Evolutionary conservation across 2,888 invertebrate genomes (phyloP), one percentile per base, ranked within the genome.

Genomic region (Caradrina kadenii): DNA sequence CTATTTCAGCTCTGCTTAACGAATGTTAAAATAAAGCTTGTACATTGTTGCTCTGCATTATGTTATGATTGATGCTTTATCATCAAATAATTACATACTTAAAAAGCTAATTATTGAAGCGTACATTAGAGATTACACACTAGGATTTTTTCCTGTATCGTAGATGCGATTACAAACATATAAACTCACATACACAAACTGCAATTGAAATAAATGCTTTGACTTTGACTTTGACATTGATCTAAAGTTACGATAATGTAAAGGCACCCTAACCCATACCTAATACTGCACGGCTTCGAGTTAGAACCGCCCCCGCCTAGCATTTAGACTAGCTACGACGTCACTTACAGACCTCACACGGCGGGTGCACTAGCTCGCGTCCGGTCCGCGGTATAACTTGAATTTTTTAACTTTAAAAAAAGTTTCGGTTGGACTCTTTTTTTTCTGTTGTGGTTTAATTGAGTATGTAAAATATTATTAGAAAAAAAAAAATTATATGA

Each of bases 311-410:
- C 35, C 66, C 2, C 11, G 21, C 22, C 17, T 55, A n/a, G 52
- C 17, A 17, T 21, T 39, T 22, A 22, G 0, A 13, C 26, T 26
- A 26, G 21, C 42, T 7, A 6, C 0, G 13, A 1, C 39, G 39
- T 11, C 45, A 52, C 13, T 66, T 63, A 22, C 58, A 45, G 5
- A 21, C 17, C 13, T 22, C 31, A 22, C 19, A n/a, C 11, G 35
- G 45, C 42, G 15, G 35, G 1, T 31, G 35, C 45, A 45, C 10
- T 22, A 54, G 31, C 10, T 17, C 53, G 53, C 39, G 71, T 35
- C n/a, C 55, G 55, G 55, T 22, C 19, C 63, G 71, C 50, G 71
- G 19, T 17, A 7, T 17, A 19, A 55, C 10, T 21, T 11, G 13
- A 35, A 21, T n/a, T 31, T 66, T 17, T 1, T 2, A 13, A 2